Conservation (phyloP, 2,888 invertebrate species). For the Hypercompe scribonia region DNA sequence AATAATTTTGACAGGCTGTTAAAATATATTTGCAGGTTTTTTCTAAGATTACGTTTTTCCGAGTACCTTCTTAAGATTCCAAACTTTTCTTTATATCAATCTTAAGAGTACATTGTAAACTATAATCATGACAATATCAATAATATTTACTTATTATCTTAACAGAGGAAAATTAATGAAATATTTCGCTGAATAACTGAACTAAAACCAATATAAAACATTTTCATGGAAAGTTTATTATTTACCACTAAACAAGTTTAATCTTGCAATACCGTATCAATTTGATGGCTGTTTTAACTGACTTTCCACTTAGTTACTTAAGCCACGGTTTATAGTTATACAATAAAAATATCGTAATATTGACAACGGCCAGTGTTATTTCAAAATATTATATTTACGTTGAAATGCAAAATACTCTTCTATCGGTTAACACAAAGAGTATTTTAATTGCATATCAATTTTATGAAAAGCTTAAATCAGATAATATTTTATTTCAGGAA, state of each 20-base stretch:
- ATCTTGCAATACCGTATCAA: slow-evolving; percentile 17
- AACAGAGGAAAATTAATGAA: not conserved
- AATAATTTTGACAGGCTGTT: too few species aligned
- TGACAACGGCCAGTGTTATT: slow-evolving; percentile 49
- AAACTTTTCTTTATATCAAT: too few species aligned
- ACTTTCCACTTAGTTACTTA: slow-evolving; percentile 34
- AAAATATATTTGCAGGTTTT: too few species aligned
- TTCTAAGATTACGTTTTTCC: too few species aligned
- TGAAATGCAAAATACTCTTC: slow-evolving; percentile 43
- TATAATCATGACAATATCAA: too few species aligned
- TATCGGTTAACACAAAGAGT: slow-evolving; percentile 45
- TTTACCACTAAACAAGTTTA: slow-evolving; percentile 19
- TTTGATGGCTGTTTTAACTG: slow-evolving; percentile 36
- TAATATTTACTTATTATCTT: too few species aligned
- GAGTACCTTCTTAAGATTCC: too few species aligned
- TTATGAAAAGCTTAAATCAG: slow-evolving; percentile 4
- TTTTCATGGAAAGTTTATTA: slow-evolving; percentile 10
- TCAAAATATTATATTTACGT: slow-evolving; percentile 54
- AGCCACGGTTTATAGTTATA: slow-evolving; percentile 42
- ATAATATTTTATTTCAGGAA: not conserved
- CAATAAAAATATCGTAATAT: slow-evolving; percentile 57
- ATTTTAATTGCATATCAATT: slow-evolving; percentile 30
- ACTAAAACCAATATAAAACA: slow-evolving; percentile 14
- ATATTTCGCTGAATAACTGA: not conserved
- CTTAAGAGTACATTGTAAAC: too few species aligned